Percentiles rank a stretch among this genome's conserved stretches.
These are phyloP conservation scores for Terrapene triunguis DNA, from an alignment of 2,113 vertebrate genomes.

Conservation along the genomic window DNA sequence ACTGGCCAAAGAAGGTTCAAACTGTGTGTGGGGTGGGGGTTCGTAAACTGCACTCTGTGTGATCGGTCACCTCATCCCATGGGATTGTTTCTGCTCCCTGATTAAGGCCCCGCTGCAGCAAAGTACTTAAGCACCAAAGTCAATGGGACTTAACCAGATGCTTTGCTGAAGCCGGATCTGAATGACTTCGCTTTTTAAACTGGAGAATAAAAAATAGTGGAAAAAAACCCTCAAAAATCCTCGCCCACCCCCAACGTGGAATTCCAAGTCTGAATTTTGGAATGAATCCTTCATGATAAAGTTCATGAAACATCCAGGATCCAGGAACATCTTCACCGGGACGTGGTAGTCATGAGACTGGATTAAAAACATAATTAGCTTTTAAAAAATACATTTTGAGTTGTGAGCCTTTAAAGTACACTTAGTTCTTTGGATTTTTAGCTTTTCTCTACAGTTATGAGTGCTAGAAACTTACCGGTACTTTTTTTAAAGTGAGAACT, in stretches of 20 bases:
- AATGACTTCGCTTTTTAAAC: no score
- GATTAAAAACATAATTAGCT: neutral
- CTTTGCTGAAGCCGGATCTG: no score
- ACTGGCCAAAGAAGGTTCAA: neutral
- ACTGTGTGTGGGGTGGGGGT: neutral
- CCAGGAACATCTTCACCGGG: neutral
- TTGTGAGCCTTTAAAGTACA: no score
- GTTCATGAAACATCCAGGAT: neutral
- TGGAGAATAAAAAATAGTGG: no score
- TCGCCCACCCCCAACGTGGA: no score
- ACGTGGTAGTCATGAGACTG: neutral
- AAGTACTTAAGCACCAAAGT: neutral
- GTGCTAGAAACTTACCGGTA: no score
- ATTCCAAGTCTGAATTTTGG: no score
- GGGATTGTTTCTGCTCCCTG: neutral
- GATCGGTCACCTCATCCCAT: neutral
- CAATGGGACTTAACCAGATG: neutral
- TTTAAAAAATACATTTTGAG: no score
- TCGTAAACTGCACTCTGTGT: neutral
- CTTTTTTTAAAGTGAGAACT: neutral
- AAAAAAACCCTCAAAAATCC: no score
- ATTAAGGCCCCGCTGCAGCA: neutral
- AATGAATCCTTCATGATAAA: no score
- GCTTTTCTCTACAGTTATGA: neutral
- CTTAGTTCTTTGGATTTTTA: neutral